A percentile compares a stretch with the other conserved stretches of the same genome.
Evolutionary conservation across 2,888 invertebrate genomes (phyloP).

Genomic region (Ligdia adustata): DNA sequence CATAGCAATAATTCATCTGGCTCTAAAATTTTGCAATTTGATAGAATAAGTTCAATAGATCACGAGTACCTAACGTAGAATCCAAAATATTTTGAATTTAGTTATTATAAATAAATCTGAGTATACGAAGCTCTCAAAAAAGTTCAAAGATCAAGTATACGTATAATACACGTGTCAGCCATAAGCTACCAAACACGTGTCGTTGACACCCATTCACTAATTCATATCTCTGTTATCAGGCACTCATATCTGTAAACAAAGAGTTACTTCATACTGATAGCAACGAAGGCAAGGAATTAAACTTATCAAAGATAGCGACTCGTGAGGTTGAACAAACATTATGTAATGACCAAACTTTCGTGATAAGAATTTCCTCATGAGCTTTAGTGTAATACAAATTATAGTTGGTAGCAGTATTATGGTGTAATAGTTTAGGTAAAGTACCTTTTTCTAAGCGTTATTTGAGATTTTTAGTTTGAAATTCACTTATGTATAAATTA

Average conservation of each 20-base stretch:
- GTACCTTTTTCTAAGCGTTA: too few relatives aligned
- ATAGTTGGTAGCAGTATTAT: too few relatives aligned
- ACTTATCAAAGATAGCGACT: conserved; percentile 26
- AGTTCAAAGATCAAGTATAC: conserved; percentile 22
- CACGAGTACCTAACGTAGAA: too few relatives aligned
- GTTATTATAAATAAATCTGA: not conserved
- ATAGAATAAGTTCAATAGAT: too few relatives aligned
- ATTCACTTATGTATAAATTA: too few relatives aligned
- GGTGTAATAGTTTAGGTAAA: too few relatives aligned
- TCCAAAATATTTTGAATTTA: too few relatives aligned
- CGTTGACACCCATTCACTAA: conserved; percentile 38
- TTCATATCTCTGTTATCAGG: conserved; percentile 5
- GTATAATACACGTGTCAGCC: conserved; percentile 28
- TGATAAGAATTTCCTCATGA: conserved; percentile 17
- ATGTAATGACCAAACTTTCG: conserved; percentile 25
- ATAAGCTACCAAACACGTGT: conserved; percentile 26
- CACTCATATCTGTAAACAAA: conserved; percentile 37
- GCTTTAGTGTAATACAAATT: too few relatives aligned
- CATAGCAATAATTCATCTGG: too few relatives aligned
- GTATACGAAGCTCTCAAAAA: not conserved
- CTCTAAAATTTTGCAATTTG: too few relatives aligned
- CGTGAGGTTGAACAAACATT: conserved; percentile 30
- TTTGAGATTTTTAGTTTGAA: too few relatives aligned
- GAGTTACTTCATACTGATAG: conserved; percentile 32
- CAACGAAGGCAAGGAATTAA: conserved; percentile 19